These are phyloP conservation scores for Antechinus flavipes DNA, from an alignment of 2,113 vertebrate genomes.

Conservation along the genomic window DNA sequence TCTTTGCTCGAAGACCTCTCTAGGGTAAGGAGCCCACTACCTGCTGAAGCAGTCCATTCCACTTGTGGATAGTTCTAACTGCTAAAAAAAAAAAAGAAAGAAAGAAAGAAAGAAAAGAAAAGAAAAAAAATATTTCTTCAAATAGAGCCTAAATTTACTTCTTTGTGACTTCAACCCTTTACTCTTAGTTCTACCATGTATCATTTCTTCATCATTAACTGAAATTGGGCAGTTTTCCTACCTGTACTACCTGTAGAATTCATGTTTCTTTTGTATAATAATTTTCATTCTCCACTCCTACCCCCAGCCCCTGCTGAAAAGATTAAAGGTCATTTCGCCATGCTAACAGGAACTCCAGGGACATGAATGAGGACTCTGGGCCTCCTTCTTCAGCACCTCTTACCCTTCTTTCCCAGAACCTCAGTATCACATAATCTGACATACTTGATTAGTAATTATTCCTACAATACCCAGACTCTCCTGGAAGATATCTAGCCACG, in stretches of 20 bases:
- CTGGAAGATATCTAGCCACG: not conserved
- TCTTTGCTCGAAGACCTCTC: not conserved
- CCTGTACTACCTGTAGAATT: not conserved
- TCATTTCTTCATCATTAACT: not conserved
- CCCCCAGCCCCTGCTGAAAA: not conserved
- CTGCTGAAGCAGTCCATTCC: not conserved
- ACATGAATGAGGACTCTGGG: constrained; percentile 35
- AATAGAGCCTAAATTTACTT: not conserved
- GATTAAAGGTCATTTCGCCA: not conserved
- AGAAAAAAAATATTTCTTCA: not conserved
- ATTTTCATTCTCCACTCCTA: not conserved
- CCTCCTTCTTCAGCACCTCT: not conserved
- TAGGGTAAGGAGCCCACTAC: not conserved
- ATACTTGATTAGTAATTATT: not conserved
- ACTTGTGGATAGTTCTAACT: not conserved
- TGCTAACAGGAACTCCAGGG: not conserved
- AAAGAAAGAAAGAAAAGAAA: too few species aligned
- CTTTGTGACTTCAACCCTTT: not conserved
- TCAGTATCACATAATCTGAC: not conserved
- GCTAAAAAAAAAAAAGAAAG: too few species aligned
- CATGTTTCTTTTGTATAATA: not conserved
- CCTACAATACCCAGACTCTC: not conserved
- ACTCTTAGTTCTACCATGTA: not conserved
- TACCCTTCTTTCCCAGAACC: not conserved
- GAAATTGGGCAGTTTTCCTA: not conserved